Conservation (phyloP, 2,797 vertebrate species). For the Anguilla megastoma region DNA sequence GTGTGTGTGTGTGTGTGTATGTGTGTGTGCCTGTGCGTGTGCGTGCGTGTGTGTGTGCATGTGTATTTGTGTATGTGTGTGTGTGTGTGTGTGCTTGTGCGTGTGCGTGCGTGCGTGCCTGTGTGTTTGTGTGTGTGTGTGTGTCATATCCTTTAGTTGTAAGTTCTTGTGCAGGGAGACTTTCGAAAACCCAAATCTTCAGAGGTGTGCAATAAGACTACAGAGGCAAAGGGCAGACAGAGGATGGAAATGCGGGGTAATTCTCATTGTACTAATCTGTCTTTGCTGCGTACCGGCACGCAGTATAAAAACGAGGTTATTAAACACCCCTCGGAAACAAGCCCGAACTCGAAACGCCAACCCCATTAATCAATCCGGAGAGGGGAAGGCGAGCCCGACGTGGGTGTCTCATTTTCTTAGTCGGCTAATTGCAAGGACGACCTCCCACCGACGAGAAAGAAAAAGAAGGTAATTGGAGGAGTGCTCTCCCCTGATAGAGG, state of each 20-base stretch:
- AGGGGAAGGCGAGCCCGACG: constrained; percentile 61
- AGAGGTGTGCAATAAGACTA: not conserved
- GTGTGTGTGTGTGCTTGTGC: not conserved
- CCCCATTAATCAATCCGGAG: constrained; percentile 69
- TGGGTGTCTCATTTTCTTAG: constrained; percentile 65
- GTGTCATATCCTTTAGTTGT: not conserved
- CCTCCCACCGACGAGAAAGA: constrained; percentile 56
- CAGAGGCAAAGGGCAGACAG: not conserved
- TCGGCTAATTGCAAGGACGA: constrained; percentile 68
- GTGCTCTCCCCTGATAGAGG: constrained; percentile 61
- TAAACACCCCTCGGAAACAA: constrained; percentile 64
- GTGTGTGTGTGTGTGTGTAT: not conserved
- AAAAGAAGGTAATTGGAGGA: constrained; percentile 62
- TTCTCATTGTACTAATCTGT: constrained; percentile 50
- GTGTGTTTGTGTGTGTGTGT: not conserved
- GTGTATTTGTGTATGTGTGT: not conserved
- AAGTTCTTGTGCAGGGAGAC: not conserved
- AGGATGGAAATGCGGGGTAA: constrained; percentile 11
- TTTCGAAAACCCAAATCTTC: not conserved
- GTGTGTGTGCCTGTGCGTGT: not conserved
- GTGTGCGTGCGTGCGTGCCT: not conserved
- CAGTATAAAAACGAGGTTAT: constrained; percentile 67
- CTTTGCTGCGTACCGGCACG: constrained; percentile 58
- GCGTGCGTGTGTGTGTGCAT: not conserved
- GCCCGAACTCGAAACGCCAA: constrained; percentile 60